Evolutionary conservation across 1,140 invertebrate genomes (phyloP), one percentile per base, ranked within the genome.

Genomic region (Mizuhopecten yessoensis): DNA sequence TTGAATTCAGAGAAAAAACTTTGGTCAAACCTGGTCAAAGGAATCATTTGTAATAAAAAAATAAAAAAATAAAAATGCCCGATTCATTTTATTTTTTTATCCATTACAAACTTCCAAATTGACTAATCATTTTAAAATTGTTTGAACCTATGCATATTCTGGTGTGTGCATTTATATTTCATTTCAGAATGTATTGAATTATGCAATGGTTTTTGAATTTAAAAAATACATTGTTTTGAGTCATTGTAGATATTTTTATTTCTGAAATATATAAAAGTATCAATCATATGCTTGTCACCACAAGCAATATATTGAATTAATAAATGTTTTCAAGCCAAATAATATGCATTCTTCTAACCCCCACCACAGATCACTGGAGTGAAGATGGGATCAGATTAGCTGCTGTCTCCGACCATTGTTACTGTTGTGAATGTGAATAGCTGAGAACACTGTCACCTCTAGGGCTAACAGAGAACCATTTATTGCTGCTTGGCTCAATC

Each of bases 361-460:
- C 7, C 75, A 34, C 92, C 92, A 86, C 91, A 93, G 93, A 92
- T 93, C 90, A 90, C 92, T n/a, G 90, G 92, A 89, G 90, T 91
- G 9, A 93, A 93, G 88, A 90, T 93, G 87, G 93, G 93, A 87
- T 57, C 91, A 88, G 57, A 89, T 49, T 93, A 94, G 34, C 87
- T 34, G 33, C 17, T 75, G 57, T 7, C 57, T n/a, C n/a, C 3
- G 57, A 75, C 57, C 57, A 75, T n/a, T 75, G 0, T 29, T 29
- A 75, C 17, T 29, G n/a, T 75, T n/a, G 11, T 75, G 15, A 17
- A 5, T 75, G 5, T 75, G 15, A 0, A 75, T 29, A 29, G 11
- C 9, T 3, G 3, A 29, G n/a, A n/a, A 75, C n/a, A 29, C 23
- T 75, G 11, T 49, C 45, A 75, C 57, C 57, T 75, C 23, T 29